Percentiles rank a stretch among this genome's conserved stretches.
Evolutionary conservation across 2,888 invertebrate species (phyloP).

Genomic region (Melinopterus prodromus): DNA sequence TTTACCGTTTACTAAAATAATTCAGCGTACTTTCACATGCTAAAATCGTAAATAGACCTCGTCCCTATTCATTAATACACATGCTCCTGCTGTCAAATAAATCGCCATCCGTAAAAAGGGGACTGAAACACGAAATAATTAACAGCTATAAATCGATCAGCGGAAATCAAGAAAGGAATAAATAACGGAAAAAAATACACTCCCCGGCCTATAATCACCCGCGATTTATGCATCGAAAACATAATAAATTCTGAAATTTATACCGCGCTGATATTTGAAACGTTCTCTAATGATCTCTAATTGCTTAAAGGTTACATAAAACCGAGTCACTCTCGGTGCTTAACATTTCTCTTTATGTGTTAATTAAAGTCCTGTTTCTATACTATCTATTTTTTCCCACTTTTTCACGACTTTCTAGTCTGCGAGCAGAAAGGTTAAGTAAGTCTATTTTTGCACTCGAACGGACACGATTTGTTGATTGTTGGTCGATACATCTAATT

Average conservation of each 20-base stretch:
- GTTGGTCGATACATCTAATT: background rate
- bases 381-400: background rate
- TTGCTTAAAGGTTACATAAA: background rate
- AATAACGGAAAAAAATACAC: background rate
- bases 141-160: background rate
- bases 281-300: conserved; percentile 4
- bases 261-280: conserved; percentile 4
- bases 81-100: background rate
- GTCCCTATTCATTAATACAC: background rate
- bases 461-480: conserved; percentile 4
- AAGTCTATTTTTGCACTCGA: background rate
- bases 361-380: conserved; percentile 4
- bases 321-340: background rate
- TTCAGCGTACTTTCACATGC: background rate
- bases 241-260: background rate
- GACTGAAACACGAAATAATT: background rate
- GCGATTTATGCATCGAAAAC: background rate
- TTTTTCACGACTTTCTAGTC: background rate
- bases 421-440: background rate
- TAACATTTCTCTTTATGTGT: conserved; percentile 4
- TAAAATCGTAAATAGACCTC: background rate
- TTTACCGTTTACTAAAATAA: background rate
- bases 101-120: background rate
- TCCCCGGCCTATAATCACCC: background rate
- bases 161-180: background rate